Conservation (phyloP, 2,888 invertebrate species). For the Tipula confusa region DNA sequence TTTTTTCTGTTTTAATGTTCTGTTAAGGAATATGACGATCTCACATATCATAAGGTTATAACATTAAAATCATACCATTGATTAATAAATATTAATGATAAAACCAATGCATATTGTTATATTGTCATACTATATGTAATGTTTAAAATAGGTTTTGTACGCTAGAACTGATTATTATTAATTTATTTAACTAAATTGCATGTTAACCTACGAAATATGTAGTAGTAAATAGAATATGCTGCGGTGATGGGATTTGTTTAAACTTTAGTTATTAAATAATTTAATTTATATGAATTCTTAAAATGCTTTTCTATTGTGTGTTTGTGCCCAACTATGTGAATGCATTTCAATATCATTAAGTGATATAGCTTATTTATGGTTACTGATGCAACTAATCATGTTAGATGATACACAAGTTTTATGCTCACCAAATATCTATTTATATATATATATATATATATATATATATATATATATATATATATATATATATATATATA, state of each 20-base stretch:
- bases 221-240: neutral
- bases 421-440: neutral
- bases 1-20: neutral
- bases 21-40: no score
- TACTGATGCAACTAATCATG: neutral
- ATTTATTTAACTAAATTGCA: neutral
- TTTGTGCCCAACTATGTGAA: neutral
- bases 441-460: no score
- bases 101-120: neutral
- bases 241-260: neutral
- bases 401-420: neutral
- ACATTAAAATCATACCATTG: no score
- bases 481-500: no score
- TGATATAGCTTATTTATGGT: neutral
- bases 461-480: no score
- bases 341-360: neutral
- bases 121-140: no score
- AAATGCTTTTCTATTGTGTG: neutral
- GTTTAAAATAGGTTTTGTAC: no score
- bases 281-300: neutral
- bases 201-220: neutral
- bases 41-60: no score
- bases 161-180: neutral
- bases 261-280: neutral
- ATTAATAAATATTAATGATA: no score